Conservation (phyloP, 2,797 vertebrate genomes). For the Acrocephalus scirpaceus region DNA sequence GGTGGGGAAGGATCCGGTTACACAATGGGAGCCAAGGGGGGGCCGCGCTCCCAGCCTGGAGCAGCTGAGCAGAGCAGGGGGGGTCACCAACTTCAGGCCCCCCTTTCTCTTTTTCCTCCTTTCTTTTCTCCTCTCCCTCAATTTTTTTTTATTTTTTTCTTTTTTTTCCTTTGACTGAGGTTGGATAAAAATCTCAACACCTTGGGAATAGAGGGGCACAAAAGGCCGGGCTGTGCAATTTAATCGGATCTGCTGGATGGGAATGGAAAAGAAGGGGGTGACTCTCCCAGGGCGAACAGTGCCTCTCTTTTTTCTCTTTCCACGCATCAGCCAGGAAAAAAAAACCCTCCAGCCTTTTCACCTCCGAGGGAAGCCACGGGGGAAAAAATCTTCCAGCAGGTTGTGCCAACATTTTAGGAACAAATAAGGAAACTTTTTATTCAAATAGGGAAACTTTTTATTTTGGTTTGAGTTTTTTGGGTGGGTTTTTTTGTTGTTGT, state of each 20-base stretch:
- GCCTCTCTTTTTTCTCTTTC: neutral
- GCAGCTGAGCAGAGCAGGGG: neutral
- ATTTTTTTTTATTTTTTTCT: neutral
- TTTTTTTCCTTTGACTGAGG: neutral
- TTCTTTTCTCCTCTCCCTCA: neutral
- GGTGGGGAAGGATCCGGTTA: conserved; percentile 24
- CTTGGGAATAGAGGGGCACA: neutral
- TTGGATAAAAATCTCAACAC: neutral
- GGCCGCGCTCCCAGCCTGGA: neutral
- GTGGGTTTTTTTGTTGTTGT: too few relatives aligned
- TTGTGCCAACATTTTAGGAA: neutral
- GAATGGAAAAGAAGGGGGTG: neutral
- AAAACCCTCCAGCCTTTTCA: neutral
- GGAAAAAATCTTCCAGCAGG: neutral
- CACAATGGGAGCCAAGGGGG: neutral
- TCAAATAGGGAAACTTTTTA: neutral
- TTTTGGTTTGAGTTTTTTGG: neutral
- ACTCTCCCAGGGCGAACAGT: neutral
- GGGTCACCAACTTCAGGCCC: neutral
- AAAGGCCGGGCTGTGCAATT: neutral
- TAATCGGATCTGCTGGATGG: neutral
- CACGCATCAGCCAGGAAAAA: neutral
- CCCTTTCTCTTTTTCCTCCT: neutral
- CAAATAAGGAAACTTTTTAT: neutral
- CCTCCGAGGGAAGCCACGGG: neutral